Evolutionary conservation across 2,797 vertebrate genomes (phyloP).

Genomic region (Aldrovandia affinis): DNA sequence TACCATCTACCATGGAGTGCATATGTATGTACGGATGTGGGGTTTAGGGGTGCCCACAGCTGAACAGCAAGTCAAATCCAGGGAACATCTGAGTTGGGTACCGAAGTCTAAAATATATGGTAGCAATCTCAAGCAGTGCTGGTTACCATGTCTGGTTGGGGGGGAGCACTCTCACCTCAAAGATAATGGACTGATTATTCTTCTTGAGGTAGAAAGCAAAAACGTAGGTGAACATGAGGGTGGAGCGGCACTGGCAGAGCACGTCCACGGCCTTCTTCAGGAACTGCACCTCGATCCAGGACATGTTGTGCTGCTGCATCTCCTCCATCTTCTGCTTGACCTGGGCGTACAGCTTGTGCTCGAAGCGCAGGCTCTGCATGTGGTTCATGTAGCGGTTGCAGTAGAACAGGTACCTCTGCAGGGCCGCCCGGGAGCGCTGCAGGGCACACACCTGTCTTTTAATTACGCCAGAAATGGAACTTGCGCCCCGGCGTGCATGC

Average conservation of each 20-base stretch:
- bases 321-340: conserved; percentile 99
- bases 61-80: not conserved
- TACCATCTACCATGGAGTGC: not conserved
- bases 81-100: not conserved
- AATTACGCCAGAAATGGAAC: conserved; percentile 26
- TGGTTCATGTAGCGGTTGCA: conserved; percentile 99
- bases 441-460: conserved; percentile 30
- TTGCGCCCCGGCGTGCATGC: not conserved
- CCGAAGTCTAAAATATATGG: not conserved
- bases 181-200: conserved; percentile 99
- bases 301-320: conserved; percentile 99
- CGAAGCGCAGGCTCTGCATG: conserved; percentile 99
- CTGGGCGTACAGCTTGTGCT: conserved; percentile 99
- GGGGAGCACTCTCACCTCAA: conserved; percentile 83
- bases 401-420: conserved; percentile 99
- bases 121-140: not conserved
- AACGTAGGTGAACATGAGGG: conserved; percentile 99
- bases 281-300: conserved; percentile 99
- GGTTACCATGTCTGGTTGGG: not conserved
- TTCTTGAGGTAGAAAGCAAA: conserved; percentile 99
- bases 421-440: conserved; percentile 94
- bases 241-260: conserved; percentile 98
- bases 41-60: not conserved
- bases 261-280: conserved; percentile 99
- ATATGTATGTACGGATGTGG: not conserved